These are phyloP conservation scores for Octodon degus DNA, from an alignment of 2,113 vertebrate genomes.

Conservation along the genomic window DNA sequence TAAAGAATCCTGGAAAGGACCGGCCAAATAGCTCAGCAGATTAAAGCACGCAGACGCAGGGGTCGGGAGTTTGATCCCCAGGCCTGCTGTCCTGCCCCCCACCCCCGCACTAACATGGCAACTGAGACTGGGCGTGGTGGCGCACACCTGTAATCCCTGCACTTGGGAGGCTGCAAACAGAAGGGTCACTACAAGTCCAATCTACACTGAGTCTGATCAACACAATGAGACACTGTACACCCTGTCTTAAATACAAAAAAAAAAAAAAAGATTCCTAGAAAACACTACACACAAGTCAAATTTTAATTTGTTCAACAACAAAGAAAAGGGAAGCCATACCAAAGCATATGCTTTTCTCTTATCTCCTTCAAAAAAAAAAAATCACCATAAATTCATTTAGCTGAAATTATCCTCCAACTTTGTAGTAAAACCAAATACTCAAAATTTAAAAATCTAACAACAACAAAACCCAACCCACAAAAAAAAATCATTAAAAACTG, in stretches of 20 bases:
- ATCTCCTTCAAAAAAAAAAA: not conserved
- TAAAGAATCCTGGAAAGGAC: conserved; percentile 10
- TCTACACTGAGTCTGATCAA: too few relatives aligned
- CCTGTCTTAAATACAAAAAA: too few relatives aligned
- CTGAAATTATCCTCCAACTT: conserved; percentile 2
- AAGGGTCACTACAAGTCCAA: too few relatives aligned
- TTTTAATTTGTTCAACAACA: conserved; percentile 49
- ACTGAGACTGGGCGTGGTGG: too few relatives aligned
- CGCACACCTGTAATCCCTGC: too few relatives aligned
- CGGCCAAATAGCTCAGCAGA: too few relatives aligned
- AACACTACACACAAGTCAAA: conserved; percentile 33
- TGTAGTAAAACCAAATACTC: conserved; percentile 32
- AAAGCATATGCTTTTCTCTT: not conserved
- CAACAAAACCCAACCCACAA: not conserved
- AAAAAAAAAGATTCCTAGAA: not conserved
- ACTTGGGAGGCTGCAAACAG: too few relatives aligned
- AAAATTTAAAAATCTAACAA: conserved; percentile 48
- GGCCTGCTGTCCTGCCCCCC: too few relatives aligned
- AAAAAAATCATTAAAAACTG: not conserved
- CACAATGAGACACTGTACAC: too few relatives aligned
- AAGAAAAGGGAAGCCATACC: not conserved
- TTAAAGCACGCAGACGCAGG: too few relatives aligned
- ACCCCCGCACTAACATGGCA: too few relatives aligned
- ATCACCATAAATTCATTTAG: not conserved
- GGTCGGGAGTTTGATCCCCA: too few relatives aligned